Percentiles rank a stretch among this genome's conserved stretches.
These are phyloP conservation scores for Drosophila anceps DNA, from an alignment of 2,888 invertebrate species.

Conservation along the genomic window DNA sequence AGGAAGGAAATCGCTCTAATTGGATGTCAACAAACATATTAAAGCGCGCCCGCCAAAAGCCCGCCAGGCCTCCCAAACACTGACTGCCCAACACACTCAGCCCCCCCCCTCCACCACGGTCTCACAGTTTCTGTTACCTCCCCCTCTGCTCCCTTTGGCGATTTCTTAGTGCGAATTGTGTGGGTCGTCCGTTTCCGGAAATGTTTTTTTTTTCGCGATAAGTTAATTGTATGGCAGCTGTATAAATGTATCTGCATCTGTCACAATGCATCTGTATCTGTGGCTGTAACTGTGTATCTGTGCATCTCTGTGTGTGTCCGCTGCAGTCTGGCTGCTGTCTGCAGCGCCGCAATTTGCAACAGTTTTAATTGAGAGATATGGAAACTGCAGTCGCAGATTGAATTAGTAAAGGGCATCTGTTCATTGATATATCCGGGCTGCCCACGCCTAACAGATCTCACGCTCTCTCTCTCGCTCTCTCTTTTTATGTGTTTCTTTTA, in stretches of 20 bases:
- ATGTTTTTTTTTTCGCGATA: conserved; percentile 71
- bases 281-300: conserved; percentile 1
- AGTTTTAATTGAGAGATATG: conserved; percentile 74
- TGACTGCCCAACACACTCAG: neutral
- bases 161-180: conserved; percentile 62
- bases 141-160: neutral
- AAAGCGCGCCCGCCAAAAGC: conserved; percentile 29
- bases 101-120: neutral
- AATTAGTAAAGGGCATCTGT: conserved; percentile 65
- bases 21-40: conserved; percentile 82
- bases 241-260: conserved; percentile 15
- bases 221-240: conserved; percentile 73
- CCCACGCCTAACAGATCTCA: conserved; percentile 26
- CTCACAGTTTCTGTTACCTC: neutral
- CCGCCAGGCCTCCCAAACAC: neutral
- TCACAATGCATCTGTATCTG: conserved; percentile 2
- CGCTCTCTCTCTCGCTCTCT: neutral
- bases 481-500: neutral
- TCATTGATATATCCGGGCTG: conserved; percentile 77
- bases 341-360: conserved; percentile 40
- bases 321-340: conserved; percentile 32
- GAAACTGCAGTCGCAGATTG: conserved; percentile 64
- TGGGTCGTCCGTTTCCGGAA: conserved; percentile 78
- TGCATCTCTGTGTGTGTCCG: conserved; percentile 15
- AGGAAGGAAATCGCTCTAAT: conserved; percentile 80